Conservation (phyloP, 2,888 invertebrate species). For the Rhabditoides inermis region DNA sequence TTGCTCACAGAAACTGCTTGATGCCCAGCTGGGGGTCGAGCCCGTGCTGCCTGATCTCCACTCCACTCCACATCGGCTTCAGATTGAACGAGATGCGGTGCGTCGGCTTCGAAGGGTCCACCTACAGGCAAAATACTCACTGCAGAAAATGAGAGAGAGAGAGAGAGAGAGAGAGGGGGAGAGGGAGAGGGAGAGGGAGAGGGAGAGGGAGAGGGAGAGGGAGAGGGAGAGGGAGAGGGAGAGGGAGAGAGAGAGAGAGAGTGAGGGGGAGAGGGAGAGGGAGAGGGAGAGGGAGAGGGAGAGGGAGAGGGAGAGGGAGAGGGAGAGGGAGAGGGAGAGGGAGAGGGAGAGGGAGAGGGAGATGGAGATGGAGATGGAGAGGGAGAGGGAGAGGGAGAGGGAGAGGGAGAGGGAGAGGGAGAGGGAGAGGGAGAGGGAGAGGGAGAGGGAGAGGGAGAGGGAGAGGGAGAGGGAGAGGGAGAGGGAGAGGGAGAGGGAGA, state of each 20-base stretch:
- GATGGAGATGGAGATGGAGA: background rate
- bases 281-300: no score
- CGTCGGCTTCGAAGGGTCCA: background rate
- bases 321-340: conserved; percentile 2
- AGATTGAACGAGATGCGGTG: no score
- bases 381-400: conserved; percentile 5
- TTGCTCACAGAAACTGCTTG: no score
- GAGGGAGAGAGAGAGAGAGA: no score
- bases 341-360: conserved; percentile 3
- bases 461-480: conserved; percentile 9
- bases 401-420: conserved; percentile 3
- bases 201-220: conserved; percentile 13
- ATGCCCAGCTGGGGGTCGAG: no score
- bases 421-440: conserved; percentile 5
- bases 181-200: conserved; percentile 8
- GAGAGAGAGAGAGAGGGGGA: background rate
- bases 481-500: conserved; percentile 7
- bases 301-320: no score
- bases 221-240: conserved; percentile 9
- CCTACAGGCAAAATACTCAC: conserved; percentile 12
- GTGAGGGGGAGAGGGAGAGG: no score
- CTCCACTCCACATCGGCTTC: no score
- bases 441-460: conserved; percentile 5
- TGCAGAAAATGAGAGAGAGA: conserved; percentile 13
- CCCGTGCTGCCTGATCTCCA: no score